Evolutionary conservation across 2,113 vertebrate species (phyloP), one percentile per base, ranked within the genome.

Genomic region (Tylochromis polylepis): DNA sequence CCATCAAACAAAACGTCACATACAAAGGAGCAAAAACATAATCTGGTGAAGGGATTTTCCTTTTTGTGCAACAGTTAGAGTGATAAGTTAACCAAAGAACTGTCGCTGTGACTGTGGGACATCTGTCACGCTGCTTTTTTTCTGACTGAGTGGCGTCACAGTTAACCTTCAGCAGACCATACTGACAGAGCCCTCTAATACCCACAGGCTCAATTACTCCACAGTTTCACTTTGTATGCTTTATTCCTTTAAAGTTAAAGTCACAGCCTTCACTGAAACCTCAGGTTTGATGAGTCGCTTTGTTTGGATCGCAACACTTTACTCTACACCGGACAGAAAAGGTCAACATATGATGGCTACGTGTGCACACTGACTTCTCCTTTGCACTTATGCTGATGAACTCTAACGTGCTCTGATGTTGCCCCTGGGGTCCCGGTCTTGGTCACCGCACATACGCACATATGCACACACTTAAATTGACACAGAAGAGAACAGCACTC

Each of bases 401-500:
- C 31, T 72, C 75, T 82, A 82, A 83, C 57, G 31, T 87, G 67
- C 43, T 77, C 14, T 91, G 90, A 92, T 86, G 84, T 83, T 57
- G 85, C 87, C 88, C 79, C 83, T 78, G 65, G 90, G 88, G 56
- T 77, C 53, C 84, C n/a, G 62, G 53, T 43, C 11, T 79, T 15
- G 18, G 56, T 57, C 77, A 60, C 81, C 38, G n/a, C 84, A 93
- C 31, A 65, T 81, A 87, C 20, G 79, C 55, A 89, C 81, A 87
- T 27, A 90, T 29, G 38, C 79, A 65, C 90, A 55, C 85, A 83
- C 51, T 79, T 67, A 83, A 60, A 93, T 82, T 82, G 86, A 91
- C 89, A 85, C 56, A 60, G 34, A 65, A 43, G 55, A 87, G 88
- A 79, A 86, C 80, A 78, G 56, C 67, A 12, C 51, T 79, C 75